Evolutionary conservation across 2,797 vertebrate genomes (phyloP).

Genomic region (Clarias pachynema): DNA sequence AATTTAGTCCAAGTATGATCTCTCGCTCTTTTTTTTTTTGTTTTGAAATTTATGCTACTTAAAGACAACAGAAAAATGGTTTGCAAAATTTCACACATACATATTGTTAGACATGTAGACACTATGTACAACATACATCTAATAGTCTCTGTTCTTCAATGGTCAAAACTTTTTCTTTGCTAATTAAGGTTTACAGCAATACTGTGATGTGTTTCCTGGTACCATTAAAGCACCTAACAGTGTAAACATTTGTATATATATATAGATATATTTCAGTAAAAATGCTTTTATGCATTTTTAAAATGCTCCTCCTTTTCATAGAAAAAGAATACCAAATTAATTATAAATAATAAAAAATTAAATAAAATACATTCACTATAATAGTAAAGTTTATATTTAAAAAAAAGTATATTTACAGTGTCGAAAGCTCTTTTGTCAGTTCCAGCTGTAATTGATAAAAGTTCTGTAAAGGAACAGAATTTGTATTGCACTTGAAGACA

Average conservation of each 20-base stretch:
- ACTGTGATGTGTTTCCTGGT: slow-evolving; percentile 75
- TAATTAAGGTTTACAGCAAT: slow-evolving; percentile 84
- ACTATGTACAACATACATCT: slow-evolving; percentile 77
- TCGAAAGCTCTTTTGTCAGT: slow-evolving; percentile 77
- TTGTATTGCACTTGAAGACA: slow-evolving; percentile 88
- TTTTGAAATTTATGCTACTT: background rate
- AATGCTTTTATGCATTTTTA: slow-evolving; percentile 80
- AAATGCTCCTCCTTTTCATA: slow-evolving; percentile 90
- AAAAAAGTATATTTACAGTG: slow-evolving; percentile 83
- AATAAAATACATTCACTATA: slow-evolving; percentile 95
- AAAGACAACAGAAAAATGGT: slow-evolving; percentile 39
- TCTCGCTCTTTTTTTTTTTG: background rate
- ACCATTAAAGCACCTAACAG: slow-evolving; percentile 79
- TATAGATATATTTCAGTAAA: slow-evolving; percentile 75
- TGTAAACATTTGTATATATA: slow-evolving; percentile 81
- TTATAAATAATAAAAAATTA: slow-evolving; percentile 95
- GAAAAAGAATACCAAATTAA: slow-evolving; percentile 88
- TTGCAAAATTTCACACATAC: slow-evolving; percentile 88
- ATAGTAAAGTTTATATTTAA: slow-evolving; percentile 84
- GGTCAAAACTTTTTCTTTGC: slow-evolving; percentile 80
- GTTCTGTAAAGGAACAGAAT: slow-evolving; percentile 83
- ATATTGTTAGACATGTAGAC: slow-evolving; percentile 86
- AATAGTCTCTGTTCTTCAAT: slow-evolving; percentile 78
- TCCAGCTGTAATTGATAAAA: slow-evolving; percentile 83
- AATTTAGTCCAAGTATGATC: background rate